phyloP scores from a whole-genome alignment of 2,888 invertebrate genomes.

The Apotomis betuletana region DNA sequence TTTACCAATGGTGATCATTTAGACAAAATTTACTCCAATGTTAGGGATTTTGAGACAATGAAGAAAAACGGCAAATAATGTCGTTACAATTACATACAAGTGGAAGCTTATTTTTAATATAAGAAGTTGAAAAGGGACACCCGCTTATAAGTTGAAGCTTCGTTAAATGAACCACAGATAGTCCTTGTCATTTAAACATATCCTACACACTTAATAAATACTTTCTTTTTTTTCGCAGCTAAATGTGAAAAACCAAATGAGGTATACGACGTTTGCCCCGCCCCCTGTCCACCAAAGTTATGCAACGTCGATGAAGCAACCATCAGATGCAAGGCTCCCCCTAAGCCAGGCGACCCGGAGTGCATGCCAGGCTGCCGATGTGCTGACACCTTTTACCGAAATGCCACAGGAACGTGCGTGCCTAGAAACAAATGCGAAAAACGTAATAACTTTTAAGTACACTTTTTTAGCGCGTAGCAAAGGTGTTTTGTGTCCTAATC shows the following conservation, averaged over 20 bases:
- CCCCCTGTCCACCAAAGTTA: constrained; percentile 49
- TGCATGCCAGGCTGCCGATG: constrained; percentile 57
- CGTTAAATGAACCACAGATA: too few relatives aligned
- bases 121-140: too few relatives aligned
- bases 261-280: constrained; percentile 50
- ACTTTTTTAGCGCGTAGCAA: neutral
- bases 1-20: too few relatives aligned
- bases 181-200: too few relatives aligned
- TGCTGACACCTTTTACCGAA: constrained; percentile 47
- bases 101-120: too few relatives aligned
- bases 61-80: too few relatives aligned
- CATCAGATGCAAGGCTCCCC: constrained; percentile 48
- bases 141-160: too few relatives aligned
- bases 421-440: constrained; percentile 34
- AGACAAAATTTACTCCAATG: too few relatives aligned
- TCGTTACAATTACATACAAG: too few relatives aligned
- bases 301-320: constrained; percentile 51
- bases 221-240: neutral
- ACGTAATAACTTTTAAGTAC: constrained; percentile 42
- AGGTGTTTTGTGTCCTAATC: too few relatives aligned
- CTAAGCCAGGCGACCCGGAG: constrained; percentile 51
- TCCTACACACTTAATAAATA: too few relatives aligned
- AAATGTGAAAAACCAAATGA: constrained; percentile 45
- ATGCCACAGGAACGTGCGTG: constrained; percentile 46
- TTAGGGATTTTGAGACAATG: too few relatives aligned